Evolutionary conservation across 2,888 invertebrate species (phyloP).

Genomic region (Lapara coniferarum): DNA sequence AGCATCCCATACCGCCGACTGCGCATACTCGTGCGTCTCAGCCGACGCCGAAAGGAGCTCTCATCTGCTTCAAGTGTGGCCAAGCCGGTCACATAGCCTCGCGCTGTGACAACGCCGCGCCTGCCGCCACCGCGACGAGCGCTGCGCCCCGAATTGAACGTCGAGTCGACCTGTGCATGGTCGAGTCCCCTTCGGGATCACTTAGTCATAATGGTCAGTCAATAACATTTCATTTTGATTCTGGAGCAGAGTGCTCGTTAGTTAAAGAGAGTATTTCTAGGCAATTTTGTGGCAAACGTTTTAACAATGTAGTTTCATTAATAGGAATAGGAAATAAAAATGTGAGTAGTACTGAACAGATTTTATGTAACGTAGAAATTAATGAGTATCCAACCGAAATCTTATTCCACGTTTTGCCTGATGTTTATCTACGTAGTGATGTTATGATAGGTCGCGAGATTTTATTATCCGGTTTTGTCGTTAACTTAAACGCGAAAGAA

Average conservation of each 20-base stretch:
- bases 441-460: slow-evolving; percentile 27
- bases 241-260: slow-evolving; percentile 34
- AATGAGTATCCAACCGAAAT: slow-evolving; percentile 13
- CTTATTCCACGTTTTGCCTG: slow-evolving; percentile 29
- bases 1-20: neutral
- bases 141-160: slow-evolving; percentile 15
- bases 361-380: slow-evolving; percentile 15
- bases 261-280: slow-evolving; percentile 9
- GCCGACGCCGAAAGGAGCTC: neutral
- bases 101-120: neutral
- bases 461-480: neutral
- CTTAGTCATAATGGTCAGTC: slow-evolving; percentile 31
- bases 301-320: slow-evolving; percentile 21
- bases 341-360: slow-evolving; percentile 15
- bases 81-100: neutral
- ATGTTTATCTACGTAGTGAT: slow-evolving; percentile 19
- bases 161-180: slow-evolving; percentile 33
- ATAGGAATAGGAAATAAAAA: slow-evolving; percentile 29
- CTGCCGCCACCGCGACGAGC: neutral
- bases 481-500: neutral
- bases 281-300: slow-evolving; percentile 17
- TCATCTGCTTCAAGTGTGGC: neutral
- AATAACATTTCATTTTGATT: slow-evolving; percentile 32
- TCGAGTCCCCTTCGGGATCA: slow-evolving; percentile 29
- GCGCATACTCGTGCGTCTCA: neutral